These are phyloP conservation scores for Sebastes matsubarae DNA, from an alignment of 2,797 vertebrate species.

Conservation along the genomic window DNA sequence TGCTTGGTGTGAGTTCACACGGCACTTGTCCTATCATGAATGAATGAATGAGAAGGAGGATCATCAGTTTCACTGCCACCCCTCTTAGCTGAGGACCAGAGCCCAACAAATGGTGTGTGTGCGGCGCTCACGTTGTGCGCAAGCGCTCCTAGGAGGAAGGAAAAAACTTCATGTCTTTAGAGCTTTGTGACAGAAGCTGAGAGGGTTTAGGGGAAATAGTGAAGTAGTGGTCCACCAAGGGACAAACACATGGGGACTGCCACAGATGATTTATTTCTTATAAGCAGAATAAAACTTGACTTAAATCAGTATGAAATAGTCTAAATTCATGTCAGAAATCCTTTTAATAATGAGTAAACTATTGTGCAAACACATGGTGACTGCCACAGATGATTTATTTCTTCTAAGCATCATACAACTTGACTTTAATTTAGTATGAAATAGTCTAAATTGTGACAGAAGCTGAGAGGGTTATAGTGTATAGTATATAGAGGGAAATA, in stretches of 20 bases:
- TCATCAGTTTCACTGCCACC: constrained; percentile 56
- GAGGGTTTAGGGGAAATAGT: not conserved
- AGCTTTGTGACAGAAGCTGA: not conserved
- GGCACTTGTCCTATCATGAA: constrained; percentile 54
- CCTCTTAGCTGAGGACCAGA: constrained; percentile 56
- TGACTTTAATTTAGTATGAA: too few relatives aligned
- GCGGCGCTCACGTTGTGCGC: constrained; percentile 65
- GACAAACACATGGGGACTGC: not conserved
- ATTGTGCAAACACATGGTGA: not conserved
- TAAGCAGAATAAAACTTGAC: not conserved
- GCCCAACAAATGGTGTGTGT: constrained; percentile 55
- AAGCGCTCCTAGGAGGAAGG: constrained; percentile 61
- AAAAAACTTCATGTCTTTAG: constrained; percentile 51
- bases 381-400: too few relatives aligned
- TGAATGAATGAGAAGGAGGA: constrained; percentile 47
- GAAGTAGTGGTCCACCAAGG: not conserved
- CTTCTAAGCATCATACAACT: rapidly evolving
- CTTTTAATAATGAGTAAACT: not conserved
- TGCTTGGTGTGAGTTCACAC: constrained; percentile 49
- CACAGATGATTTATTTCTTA: not conserved
- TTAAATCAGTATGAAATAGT: not conserved
- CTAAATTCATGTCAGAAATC: not conserved
- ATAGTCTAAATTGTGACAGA: too few relatives aligned
- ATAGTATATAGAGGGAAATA: not conserved
- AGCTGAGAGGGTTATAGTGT: too few relatives aligned